A percentile compares a stretch with the other conserved stretches of the same genome.
These are phyloP conservation scores for Pediacus dermestoides DNA, from an alignment of 2,888 invertebrate genomes.

Conservation along the genomic window DNA sequence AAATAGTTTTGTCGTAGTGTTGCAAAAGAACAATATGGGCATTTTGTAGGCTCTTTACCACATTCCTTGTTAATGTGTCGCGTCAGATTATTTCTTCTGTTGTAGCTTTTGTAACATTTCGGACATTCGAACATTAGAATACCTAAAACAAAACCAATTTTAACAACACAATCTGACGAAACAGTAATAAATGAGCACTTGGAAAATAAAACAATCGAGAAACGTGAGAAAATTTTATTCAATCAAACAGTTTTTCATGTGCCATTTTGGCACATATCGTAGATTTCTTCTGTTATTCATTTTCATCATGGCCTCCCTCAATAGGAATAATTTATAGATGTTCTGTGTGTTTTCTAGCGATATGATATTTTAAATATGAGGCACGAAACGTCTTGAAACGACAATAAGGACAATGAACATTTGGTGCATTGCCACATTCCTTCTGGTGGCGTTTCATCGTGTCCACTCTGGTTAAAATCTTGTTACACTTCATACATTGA, in stretches of 20 bases:
- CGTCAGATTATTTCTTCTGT: slow-evolving; percentile 21
- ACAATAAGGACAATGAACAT: slow-evolving; percentile 61
- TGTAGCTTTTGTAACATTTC: slow-evolving; percentile 17
- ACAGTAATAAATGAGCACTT: too few species aligned
- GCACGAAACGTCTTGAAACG: slow-evolving; percentile 60
- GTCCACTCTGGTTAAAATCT: too few species aligned
- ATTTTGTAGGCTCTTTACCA: slow-evolving; percentile 34
- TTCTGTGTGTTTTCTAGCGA: not conserved
- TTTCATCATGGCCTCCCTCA: too few species aligned
- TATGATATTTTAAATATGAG: slow-evolving; percentile 45
- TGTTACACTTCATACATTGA: too few species aligned
- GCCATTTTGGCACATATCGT: too few species aligned
- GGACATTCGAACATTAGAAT: slow-evolving; percentile 11
- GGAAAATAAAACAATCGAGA: too few species aligned
- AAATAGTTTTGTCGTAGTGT: too few species aligned
- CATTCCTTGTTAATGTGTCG: slow-evolving; percentile 38
- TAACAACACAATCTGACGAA: too few species aligned
- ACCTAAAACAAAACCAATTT: not conserved
- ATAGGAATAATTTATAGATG: too few species aligned
- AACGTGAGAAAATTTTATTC: too few species aligned
- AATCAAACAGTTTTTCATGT: too few species aligned
- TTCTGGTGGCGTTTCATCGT: slow-evolving; percentile 6
- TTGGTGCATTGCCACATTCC: slow-evolving; percentile 51
- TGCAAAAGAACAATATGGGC: slow-evolving; percentile 31
- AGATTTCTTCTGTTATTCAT: too few species aligned